Evolutionary conservation across 2,888 invertebrate genomes (phyloP), one percentile per base, ranked within the genome.

Genomic region (Drosophila dives): DNA sequence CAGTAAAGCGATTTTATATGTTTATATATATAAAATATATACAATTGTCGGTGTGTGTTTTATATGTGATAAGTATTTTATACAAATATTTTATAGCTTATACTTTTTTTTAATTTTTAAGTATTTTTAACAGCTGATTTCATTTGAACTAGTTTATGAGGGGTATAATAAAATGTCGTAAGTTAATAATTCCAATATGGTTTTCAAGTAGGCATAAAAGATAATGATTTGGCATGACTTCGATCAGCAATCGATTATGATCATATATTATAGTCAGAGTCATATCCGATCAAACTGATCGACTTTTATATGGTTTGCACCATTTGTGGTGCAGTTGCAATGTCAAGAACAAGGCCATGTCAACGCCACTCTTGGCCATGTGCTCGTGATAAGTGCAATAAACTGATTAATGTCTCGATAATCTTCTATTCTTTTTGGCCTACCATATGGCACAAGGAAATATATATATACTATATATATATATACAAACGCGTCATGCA

Each of bases 331-430:
- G 33, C 36, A 32, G 48, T 26, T 66, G 59, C 75, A 77, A 58
- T 67, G 75, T 59, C 77, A 64, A 64, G 51, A 53, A n/a, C 73
- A 77, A 59, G 67, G 64, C 67, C 67, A 51, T 67, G 73, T 62
- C 53, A 58, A 36, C 5, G 38, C 17, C 38, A 15, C 53, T 62
- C 11, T 40, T 40, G 17, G 23, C 32, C 42, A 42, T 33, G 20
- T 53, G 11, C 23, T 17, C 40, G 55, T 65, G 65, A 73, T 62
- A 6, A 36, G n/a, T 53, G 68, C 62, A 48, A 65, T 76, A 68
- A 74, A 62, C 34, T 15, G 42, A 72, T 58, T 56, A 62, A 42
- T 26, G 29, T 23, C 23, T 23, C 8, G 51, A 58, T 20, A 36
- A 48, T 15, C n/a, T 15, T 49, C 40, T 56, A n/a, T 65, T 26